Conservation (phyloP, 2,113 vertebrate genomes). For the Eidolon helvum region DNA sequence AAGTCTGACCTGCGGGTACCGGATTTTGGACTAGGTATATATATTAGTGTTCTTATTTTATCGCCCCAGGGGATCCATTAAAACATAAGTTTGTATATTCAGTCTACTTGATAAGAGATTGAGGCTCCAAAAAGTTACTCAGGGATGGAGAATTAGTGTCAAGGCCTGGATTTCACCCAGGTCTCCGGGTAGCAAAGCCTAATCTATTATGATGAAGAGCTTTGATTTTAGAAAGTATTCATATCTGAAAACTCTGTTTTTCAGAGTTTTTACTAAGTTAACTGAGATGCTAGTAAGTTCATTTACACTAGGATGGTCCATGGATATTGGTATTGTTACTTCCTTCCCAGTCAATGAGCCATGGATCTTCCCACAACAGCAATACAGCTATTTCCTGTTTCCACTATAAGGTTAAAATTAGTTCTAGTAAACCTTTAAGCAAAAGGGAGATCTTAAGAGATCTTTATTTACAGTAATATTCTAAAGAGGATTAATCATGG, state of each 20-base stretch:
- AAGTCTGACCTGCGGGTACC: neutral
- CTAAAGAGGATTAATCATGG: slow-evolving; percentile 24
- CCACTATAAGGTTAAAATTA: slow-evolving; percentile 49
- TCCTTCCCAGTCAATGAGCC: neutral
- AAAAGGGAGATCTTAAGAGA: slow-evolving; percentile 41
- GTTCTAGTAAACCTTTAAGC: slow-evolving; percentile 35
- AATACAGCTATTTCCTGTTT: neutral
- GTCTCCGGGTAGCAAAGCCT: neutral
- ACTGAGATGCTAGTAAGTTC: neutral
- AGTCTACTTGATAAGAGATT: neutral
- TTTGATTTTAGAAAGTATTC: neutral
- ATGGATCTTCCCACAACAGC: neutral
- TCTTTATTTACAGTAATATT: slow-evolving; percentile 50
- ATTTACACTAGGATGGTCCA: neutral
- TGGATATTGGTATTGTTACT: neutral
- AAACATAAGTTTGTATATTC: neutral
- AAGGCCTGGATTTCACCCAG: neutral
- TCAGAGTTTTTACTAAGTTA: neutral
- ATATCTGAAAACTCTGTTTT: neutral
- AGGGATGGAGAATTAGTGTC: neutral
- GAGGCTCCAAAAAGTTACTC: neutral
- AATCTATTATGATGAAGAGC: neutral
- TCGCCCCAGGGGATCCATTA: neutral
- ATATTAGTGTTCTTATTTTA: neutral
- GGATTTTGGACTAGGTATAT: neutral